A percentile compares a stretch with the other conserved stretches of the same genome.
phyloP scores from a whole-genome alignment of 2,888 invertebrate species.

The Podotricha telesiphe region DNA sequence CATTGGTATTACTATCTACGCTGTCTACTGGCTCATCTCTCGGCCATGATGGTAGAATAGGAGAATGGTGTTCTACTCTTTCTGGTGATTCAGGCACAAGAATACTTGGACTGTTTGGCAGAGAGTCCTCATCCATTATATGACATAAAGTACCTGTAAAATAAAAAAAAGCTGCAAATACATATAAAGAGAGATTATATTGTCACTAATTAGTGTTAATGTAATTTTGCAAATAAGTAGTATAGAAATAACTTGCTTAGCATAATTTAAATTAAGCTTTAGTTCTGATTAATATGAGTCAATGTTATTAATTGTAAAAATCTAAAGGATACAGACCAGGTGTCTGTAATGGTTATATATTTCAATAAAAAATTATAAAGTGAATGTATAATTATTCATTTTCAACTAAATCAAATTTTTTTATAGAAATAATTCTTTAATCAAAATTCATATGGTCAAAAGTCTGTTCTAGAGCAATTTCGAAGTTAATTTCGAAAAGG shows the following conservation, averaged over 20 bases:
- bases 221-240: no score
- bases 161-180: not conserved
- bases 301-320: no score
- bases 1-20: not conserved
- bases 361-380: not conserved
- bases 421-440: no score
- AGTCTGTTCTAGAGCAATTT: not conserved
- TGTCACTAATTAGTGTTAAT: no score
- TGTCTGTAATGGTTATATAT: no score
- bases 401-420: not conserved
- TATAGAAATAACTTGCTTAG: no score
- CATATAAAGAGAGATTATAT: no score
- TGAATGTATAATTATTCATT: not conserved
- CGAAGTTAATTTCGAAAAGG: no score
- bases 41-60: conserved; percentile 3
- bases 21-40: not conserved
- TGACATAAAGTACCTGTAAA: conserved; percentile 21
- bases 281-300: no score
- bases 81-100: conserved; percentile 46
- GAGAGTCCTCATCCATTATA: conserved; percentile 41
- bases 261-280: no score
- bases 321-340: no score
- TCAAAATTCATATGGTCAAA: not conserved
- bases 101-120: conserved; percentile 47
- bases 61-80: conserved; percentile 43